phyloP scores from a whole-genome alignment of 2,888 invertebrate genomes.

The Abscondita cerata region DNA sequence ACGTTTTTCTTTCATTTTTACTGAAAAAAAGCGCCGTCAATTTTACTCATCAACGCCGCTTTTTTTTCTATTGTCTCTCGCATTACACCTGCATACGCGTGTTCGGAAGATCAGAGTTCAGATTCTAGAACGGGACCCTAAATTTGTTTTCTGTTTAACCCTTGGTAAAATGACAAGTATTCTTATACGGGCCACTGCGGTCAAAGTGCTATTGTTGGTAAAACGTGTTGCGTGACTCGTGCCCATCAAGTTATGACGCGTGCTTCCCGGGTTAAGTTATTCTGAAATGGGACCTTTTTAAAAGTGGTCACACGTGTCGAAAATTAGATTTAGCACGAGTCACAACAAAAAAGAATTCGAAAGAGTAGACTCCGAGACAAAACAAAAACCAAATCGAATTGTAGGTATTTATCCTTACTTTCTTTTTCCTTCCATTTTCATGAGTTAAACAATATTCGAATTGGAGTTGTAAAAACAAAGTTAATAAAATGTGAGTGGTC shows the following conservation, averaged over 20 bases:
- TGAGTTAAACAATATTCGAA: neutral
- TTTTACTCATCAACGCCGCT: neutral
- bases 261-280: constrained; percentile 1
- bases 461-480: constrained; percentile 6
- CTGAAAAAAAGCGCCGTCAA: neutral
- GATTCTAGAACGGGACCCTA: constrained; percentile 12
- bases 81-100: neutral
- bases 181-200: neutral
- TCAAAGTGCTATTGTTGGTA: neutral
- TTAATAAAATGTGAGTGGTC: constrained; percentile 10
- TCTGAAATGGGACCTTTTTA: constrained; percentile 8
- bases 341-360: no score
- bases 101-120: constrained; percentile 3
- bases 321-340: no score
- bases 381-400: no score
- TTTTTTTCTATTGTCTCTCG: neutral
- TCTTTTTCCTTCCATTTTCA: neutral
- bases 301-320: constrained; percentile 1
- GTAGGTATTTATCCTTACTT: no score
- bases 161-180: neutral
- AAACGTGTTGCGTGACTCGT: neutral
- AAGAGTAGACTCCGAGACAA: no score
- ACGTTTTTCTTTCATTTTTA: constrained; percentile 12
- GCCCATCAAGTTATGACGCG: constrained; percentile 3
- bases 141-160: constrained; percentile 3